Evolutionary conservation across 1,140 invertebrate species (phyloP).

Genomic region (Drosophila tristis): DNA sequence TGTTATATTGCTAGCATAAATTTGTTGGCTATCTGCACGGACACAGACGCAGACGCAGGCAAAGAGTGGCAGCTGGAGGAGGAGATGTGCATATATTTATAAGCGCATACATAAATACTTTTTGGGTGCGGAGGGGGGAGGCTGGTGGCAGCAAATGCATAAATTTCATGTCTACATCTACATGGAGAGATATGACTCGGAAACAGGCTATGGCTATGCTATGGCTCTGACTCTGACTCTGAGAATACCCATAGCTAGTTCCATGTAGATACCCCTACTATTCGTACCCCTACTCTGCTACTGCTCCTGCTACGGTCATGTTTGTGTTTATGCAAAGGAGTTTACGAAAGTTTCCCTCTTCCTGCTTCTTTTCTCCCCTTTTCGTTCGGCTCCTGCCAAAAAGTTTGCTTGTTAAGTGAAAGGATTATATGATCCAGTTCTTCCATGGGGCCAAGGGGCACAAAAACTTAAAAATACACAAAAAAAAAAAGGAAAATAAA

Average conservation of each 20-base stretch:
- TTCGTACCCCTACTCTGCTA: too few species aligned
- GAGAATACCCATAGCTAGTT: too few species aligned
- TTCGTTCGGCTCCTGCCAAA: conserved; percentile 69
- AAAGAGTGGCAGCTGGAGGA: conserved; percentile 19
- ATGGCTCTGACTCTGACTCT: not conserved
- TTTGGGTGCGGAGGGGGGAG: conserved; percentile 36
- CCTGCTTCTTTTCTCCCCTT: conserved; percentile 18
- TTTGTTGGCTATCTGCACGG: conserved; percentile 78
- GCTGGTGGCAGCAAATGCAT: conserved; percentile 70
- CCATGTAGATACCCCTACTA: too few species aligned
- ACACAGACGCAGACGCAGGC: conserved; percentile 27
- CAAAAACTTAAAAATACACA: conserved; percentile 68
- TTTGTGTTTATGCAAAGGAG: conserved; percentile 80
- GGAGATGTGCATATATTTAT: conserved; percentile 75
- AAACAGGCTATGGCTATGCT: conserved; percentile 12
- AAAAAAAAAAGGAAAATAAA: conserved; percentile 47
- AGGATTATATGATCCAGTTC: conserved; percentile 78
- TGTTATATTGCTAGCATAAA: conserved; percentile 81
- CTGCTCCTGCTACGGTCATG: conserved; percentile 30
- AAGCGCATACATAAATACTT: conserved; percentile 81
- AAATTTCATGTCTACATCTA: conserved; percentile 66
- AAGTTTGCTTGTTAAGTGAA: conserved; percentile 83
- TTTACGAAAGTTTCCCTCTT: conserved; percentile 52
- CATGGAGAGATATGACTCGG: conserved; percentile 56
- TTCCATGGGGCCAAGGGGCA: conserved; percentile 4